phyloP scores from a whole-genome alignment of 2,888 invertebrate genomes.

The Beris morrisii region DNA sequence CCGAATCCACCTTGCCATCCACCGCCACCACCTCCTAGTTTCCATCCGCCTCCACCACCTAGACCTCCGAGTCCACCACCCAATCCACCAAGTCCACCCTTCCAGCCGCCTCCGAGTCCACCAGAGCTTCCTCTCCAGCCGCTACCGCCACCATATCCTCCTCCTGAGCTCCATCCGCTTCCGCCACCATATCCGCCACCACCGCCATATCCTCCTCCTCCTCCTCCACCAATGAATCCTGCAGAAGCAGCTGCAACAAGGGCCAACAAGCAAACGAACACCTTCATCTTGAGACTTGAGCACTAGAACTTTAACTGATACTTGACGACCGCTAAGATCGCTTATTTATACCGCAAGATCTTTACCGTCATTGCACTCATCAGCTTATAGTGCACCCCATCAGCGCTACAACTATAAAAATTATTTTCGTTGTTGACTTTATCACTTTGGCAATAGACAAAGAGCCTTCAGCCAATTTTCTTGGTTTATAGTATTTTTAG shows the following conservation, averaged over 20 bases:
- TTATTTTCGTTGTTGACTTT: no score
- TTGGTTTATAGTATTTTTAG: no score
- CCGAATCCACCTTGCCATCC: background rate
- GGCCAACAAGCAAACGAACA: conserved; percentile 23
- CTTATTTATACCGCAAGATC: no score
- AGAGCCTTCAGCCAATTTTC: no score
- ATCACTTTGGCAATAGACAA: no score
- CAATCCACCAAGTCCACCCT: background rate
- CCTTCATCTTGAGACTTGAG: conserved; percentile 10
- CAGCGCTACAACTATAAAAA: no score
- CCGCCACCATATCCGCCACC: background rate
- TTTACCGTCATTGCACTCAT: no score
- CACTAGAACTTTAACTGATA: conserved; percentile 12
- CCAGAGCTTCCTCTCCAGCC: background rate
- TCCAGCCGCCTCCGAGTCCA: background rate
- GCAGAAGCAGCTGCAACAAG: conserved; percentile 9
- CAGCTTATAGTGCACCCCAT: no score
- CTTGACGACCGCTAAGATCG: background rate
- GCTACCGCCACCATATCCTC: background rate
- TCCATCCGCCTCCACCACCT: background rate
- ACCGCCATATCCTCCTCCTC: background rate
- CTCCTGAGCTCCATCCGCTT: background rate
- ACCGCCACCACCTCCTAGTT: conserved; percentile 1
- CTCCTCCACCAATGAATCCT: conserved; percentile 7
- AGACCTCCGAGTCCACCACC: background rate